Evolutionary conservation across 2,113 vertebrate genomes (phyloP).

Genomic region (Mungos mungo): DNA sequence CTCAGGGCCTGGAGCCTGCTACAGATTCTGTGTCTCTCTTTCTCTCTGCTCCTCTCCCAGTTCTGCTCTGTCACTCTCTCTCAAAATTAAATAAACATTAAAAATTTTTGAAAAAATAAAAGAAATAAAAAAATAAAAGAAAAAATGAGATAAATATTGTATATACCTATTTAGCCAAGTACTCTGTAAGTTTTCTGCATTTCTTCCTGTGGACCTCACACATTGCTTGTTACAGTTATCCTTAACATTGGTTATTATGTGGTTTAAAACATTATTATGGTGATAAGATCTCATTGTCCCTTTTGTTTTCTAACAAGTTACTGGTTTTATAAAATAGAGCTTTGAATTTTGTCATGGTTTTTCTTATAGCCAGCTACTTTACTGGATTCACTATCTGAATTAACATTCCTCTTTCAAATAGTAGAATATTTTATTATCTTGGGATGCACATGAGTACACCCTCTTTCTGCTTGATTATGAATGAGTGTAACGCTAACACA

Average conservation of each 20-base stretch:
- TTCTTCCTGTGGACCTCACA: background rate
- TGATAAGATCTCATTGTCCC: background rate
- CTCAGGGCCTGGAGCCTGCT: too few species aligned
- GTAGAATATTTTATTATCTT: background rate
- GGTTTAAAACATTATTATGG: background rate
- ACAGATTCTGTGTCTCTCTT: too few species aligned
- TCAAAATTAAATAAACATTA: too few species aligned
- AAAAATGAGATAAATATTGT: background rate
- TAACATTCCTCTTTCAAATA: background rate
- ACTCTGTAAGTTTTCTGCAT: background rate
- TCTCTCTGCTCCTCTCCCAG: too few species aligned
- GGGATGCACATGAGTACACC: background rate
- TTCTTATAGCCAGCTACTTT: background rate
- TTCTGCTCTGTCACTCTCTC: too few species aligned
- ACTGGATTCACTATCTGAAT: background rate
- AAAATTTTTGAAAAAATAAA: background rate
- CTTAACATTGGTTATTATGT: background rate
- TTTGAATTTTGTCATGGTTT: conserved; percentile 14
- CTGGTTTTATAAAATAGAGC: background rate
- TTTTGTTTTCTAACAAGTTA: conserved; percentile 47
- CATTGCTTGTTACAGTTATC: background rate
- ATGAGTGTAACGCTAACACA: background rate
- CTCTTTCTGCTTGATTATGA: background rate
- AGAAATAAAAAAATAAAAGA: background rate
- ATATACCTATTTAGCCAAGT: background rate